phyloP scores from a whole-genome alignment of 2,888 invertebrate genomes.

The Microdon myrmicae region DNA sequence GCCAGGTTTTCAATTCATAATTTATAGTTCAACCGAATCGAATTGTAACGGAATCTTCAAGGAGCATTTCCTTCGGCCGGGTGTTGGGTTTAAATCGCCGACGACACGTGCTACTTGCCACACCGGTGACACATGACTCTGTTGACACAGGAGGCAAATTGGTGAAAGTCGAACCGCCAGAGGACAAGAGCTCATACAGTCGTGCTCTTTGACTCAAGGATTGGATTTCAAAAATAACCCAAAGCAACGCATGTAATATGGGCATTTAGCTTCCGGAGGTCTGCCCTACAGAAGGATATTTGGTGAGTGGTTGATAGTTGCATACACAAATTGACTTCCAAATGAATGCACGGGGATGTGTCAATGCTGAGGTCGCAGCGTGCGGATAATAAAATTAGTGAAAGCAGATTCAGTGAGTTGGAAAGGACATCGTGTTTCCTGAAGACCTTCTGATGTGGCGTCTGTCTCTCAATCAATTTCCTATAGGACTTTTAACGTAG shows the following conservation, averaged over 20 bases:
- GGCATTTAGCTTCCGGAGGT: constrained; percentile 31
- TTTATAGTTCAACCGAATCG: constrained; percentile 50
- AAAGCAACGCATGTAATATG: constrained; percentile 30
- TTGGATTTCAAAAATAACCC: constrained; percentile 44
- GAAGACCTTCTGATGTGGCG: no score
- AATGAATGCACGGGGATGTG: constrained; percentile 37
- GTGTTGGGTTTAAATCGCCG: constrained; percentile 2
- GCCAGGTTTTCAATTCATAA: constrained; percentile 40
- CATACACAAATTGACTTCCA: constrained; percentile 43
- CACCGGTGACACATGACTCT: constrained; percentile 49
- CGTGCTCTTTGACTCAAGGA: constrained; percentile 39
- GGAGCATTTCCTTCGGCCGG: constrained; percentile 12
- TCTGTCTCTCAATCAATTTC: no score
- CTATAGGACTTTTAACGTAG: no score
- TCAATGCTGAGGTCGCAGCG: constrained; percentile 32
- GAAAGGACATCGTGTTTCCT: constrained; percentile 23
- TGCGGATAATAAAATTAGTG: constrained; percentile 43
- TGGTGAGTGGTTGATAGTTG: constrained; percentile 33
- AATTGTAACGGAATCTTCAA: constrained; percentile 24
- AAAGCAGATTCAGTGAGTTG: constrained; percentile 22
- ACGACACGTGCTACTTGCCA: constrained; percentile 32
- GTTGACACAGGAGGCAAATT: constrained; percentile 49
- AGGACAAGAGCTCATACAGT: constrained; percentile 17
- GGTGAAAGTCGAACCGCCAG: constrained; percentile 14
- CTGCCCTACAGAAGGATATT: constrained; percentile 40